Conservation (phyloP, 2,797 vertebrate genomes). For the Haliaeetus vocifer region DNA sequence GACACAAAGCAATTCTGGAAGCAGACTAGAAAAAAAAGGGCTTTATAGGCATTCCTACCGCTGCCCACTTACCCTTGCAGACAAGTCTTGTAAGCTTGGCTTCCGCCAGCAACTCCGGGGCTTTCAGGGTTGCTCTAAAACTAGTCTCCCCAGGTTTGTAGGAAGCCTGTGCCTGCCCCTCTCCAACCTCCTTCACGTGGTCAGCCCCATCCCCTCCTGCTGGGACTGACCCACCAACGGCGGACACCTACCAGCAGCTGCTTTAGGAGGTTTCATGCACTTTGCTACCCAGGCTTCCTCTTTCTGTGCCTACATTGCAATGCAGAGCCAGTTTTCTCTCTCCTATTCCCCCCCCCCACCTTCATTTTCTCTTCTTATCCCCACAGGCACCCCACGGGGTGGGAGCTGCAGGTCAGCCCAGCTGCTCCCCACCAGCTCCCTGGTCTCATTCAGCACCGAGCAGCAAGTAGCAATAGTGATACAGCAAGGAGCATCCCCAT, state of each 20-base stretch:
- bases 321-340: background rate
- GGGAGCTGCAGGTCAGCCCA: too few species aligned
- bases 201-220: background rate
- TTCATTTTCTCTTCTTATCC: background rate
- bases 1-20: background rate
- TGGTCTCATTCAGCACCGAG: background rate
- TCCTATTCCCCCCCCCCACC: background rate
- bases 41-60: background rate
- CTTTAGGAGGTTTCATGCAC: background rate
- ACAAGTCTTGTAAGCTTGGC: background rate
- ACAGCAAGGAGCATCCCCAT: background rate
- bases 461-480: background rate
- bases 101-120: background rate
- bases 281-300: background rate
- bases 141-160: too few species aligned
- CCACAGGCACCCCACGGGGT: background rate
- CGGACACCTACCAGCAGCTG: background rate
- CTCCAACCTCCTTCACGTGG: background rate
- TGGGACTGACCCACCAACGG: background rate
- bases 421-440: background rate
- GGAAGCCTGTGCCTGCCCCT: background rate
- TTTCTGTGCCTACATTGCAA: background rate
- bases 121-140: background rate
- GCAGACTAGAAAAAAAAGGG: background rate
- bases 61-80: background rate